Base-by-base conservation (phyloP, 2,888 invertebrate genomes). In the Junonia oenone region DNA sequence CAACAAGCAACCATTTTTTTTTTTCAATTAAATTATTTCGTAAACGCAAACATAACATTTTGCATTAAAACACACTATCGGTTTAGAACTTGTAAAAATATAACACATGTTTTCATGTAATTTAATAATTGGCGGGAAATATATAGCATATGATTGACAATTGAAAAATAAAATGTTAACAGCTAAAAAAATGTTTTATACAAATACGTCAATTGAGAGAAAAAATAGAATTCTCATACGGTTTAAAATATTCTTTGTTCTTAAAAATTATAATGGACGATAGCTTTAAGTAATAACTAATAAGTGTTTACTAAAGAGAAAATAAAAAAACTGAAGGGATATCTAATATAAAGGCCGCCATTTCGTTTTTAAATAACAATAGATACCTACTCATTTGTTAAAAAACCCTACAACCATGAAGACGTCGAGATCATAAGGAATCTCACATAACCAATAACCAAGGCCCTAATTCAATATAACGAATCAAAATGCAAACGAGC, bases 211-310 rank as follows among this genome's bases (percentile, higher is more conserved):
- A 22, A 33, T 14, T 26, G 22, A 19, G 3, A 38, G 6, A 38
- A 1, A 38, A 38, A 40, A n/a, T 40, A 22, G 5, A 22, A 22
- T 22, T 15, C 33, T 26, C 15, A 45, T 17, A 11, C 17, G n/a
- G n/a, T n/a, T n/a, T n/a, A n/a, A n/a, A n/a, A n/a, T 22, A 33
- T 5, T 27, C 9, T 45, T 27, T 29, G 43, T 14, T 29, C 2
- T 17, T 43, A 45, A 45, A 29, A 38, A 43, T 8, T 19, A 50
- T 49, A 29, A 50, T 50, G 55, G 49, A 55, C 50, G 49, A 55
- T 35, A 45, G 49, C 14, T 11, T 55, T 55, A 50, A 55, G 49
- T 50, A 50, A 45, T 55, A 50, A 55, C 45, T 50, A 50, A 45
- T n/a, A n/a, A n/a, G n/a, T n/a, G n/a, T n/a, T n/a, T n/a, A n/a